Base-by-base conservation (phyloP, 2,888 invertebrate species). In the Magallana nippona region DNA sequence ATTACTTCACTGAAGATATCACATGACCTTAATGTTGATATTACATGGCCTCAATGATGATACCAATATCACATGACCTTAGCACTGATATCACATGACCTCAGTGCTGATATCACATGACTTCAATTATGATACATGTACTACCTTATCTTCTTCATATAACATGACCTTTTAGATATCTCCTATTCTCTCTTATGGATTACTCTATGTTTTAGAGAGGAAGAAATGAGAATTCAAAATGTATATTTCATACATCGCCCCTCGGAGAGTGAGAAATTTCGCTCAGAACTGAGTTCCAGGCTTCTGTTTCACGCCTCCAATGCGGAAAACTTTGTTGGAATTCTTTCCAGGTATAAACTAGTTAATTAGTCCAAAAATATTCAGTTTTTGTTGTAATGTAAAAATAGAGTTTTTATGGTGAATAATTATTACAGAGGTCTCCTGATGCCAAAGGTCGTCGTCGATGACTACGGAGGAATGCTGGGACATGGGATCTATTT, bases 401-500 rank as follows among this genome's bases (percentile, higher is more conserved):
- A 44, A 8, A 44, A 44, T 44, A 44, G 44, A 8, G 44, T 44
- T 44, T 0, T 44, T 44, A 44, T 44, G 8, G 44, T 44, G 5
- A 44, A 44, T 44, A 3, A 44, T 8, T 44, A 44, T 44, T 19
- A 17, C 79, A 94, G 94, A 89, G 94, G 94, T 27, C 86, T 94
- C n/a, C 86, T 94, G 84, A 83, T 93, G 85, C 94, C 94, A 13
- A 92, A 92, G 83, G 90, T 92, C 32, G 92, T 94, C 19, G 94
- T 93, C 27, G 93, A 93, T 86, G 93, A 94, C 78, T 90, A 89
- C 86, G 93, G 94, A 27, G 93, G 93, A 17, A 92, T 91, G 89
- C 90, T 94, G 81, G 94, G 94, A 60, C 87, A 90, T 86, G 94
- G 94, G 10, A 91, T 94, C 60, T 94, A 94, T 86, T 94, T 94